Base-by-base conservation (phyloP, 2,888 invertebrate species). In the Yponomeuta malinellus region DNA sequence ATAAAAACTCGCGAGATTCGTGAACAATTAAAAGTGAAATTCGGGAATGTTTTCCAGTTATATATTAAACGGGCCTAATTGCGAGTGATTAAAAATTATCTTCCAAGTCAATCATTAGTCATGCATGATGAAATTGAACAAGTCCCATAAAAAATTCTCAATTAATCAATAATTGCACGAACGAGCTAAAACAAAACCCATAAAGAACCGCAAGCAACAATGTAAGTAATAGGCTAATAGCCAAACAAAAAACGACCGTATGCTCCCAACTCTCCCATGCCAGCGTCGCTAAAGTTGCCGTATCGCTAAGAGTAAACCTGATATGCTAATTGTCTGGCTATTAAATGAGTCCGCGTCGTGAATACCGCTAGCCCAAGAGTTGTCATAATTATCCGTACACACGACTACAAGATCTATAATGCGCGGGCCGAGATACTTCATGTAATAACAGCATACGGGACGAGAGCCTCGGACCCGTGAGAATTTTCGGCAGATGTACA, bases 401-500 rank as follows among this genome's bases (percentile, higher is more conserved):
- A 76, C 78, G 76, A 78, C 76, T 76, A 75, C 73, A 77, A 80
- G 83, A 83, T 84, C 84, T 86, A 85, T 87, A 87, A 86, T 85
- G 81, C 83, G 78, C 80, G 82, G 84, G 83, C 82, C 81, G 83
- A 87, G 85, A 85, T 84, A 82, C 77, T 84, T 84, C 81, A 81
- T 78, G 76, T 89, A 89, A 90, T 91, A 90, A 90, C 89, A 89
- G 86, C 85, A 65, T 65, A 48, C 65, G 65, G 48, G 52, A 85
- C 84, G 83, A 84, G 79, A 76, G 78, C 79, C 80, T 80, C 81
- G 83, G 85, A 87, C 82, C 88, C 92, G 92, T 92, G 92, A 92
- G 92, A 92, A 92, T 84, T 92, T 92, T 91, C 88, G 92, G 92
- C 92, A 92, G 92, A 92, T 92, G 92, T 91, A 90, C 91, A 91